These are phyloP conservation scores for Ephydatia muelleri DNA, from an alignment of 37 sponge, comb jelly and placozoan species.

Conservation along the genomic window DNA sequence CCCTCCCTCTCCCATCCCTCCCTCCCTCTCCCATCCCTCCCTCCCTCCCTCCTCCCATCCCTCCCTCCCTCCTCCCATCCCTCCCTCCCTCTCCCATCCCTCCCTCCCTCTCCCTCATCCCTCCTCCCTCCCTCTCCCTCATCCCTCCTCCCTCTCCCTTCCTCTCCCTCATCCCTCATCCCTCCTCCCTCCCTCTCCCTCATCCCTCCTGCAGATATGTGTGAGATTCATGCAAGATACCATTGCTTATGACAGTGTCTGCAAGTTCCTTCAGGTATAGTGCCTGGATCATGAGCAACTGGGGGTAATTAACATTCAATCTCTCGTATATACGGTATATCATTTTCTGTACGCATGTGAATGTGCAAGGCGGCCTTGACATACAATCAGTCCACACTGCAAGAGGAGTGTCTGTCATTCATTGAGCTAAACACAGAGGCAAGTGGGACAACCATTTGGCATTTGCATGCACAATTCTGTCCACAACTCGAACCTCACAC, in stretches of 20 bases:
- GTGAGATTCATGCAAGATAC: conserved; percentile 88
- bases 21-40: too few species aligned
- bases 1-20: too few species aligned
- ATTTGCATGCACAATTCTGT: neutral
- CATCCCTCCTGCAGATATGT: conserved; percentile 70
- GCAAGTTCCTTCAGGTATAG: conserved; percentile 86
- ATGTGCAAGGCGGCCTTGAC: conserved; percentile 89
- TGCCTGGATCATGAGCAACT: neutral
- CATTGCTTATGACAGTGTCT: conserved; percentile 86
- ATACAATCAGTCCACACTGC: conserved; percentile 86
- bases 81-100: neutral
- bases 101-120: neutral
- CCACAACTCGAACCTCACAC: neutral
- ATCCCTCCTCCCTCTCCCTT: neutral
- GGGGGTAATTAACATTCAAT: too few species aligned
- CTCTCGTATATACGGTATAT: too few species aligned
- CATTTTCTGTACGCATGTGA: too few species aligned
- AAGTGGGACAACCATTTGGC: neutral
- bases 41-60: too few species aligned
- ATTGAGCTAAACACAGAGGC: conserved; percentile 89
- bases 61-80: neutral
- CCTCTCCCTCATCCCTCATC: neutral
- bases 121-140: neutral
- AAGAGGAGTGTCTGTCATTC: conserved; percentile 87
- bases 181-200: too few species aligned